phyloP scores from a whole-genome alignment of 2,888 invertebrate genomes.

The Patella pellucida region DNA sequence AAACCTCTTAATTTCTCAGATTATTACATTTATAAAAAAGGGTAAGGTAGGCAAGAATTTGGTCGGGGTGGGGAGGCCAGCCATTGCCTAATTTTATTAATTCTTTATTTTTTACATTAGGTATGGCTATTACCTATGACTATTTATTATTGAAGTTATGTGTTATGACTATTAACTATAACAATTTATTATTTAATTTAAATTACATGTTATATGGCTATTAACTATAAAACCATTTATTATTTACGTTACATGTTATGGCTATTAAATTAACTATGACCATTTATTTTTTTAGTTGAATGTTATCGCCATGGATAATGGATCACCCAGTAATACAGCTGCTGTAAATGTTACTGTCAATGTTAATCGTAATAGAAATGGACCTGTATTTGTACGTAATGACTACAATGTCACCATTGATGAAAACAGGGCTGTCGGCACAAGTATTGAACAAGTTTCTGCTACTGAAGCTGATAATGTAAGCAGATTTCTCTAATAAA shows the following conservation, averaged over 20 bases:
- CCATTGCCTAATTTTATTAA: too few species aligned
- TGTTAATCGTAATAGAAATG: constrained; percentile 55
- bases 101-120: constrained; percentile 23
- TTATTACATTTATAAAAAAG: too few species aligned
- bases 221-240: too few species aligned
- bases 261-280: constrained; percentile 31
- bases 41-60: too few species aligned
- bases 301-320: constrained; percentile 43
- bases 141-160: neutral
- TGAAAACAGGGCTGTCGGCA: constrained; percentile 17
- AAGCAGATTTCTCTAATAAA: constrained; percentile 17
- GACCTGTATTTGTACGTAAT: constrained; percentile 48
- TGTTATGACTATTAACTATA: neutral
- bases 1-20: too few species aligned
- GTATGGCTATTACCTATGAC: constrained; percentile 40
- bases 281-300: constrained; percentile 32
- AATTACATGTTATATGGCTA: too few species aligned
- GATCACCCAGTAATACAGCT: constrained; percentile 37
- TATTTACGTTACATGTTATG: constrained; percentile 38
- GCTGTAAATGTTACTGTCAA: constrained; percentile 49
- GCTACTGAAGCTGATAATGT: constrained; percentile 46
- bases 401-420: constrained; percentile 25
- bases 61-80: too few species aligned
- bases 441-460: constrained; percentile 15
- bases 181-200: too few species aligned